Conservation (phyloP, 1,140 invertebrate species). For the Zaprionus nigranus region DNA sequence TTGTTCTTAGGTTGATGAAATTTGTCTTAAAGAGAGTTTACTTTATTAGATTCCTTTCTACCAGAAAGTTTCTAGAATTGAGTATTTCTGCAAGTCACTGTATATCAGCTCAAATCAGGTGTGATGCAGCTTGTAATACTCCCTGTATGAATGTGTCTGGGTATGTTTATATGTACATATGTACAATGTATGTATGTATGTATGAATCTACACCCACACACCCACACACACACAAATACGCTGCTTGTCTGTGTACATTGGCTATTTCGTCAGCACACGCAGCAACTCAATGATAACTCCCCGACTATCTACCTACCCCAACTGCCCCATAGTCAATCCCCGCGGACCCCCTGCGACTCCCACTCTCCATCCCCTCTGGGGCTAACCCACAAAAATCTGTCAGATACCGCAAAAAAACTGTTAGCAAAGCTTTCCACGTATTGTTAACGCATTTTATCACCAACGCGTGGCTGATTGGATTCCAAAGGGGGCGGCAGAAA, state of each 20-base stretch:
- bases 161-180: not conserved
- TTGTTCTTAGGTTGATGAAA: not conserved
- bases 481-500: conserved; percentile 38
- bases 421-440: conserved; percentile 80
- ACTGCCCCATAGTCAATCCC: not conserved
- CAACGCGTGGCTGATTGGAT: conserved; percentile 82
- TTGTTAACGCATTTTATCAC: conserved; percentile 82
- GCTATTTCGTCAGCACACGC: conserved; percentile 27
- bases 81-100: conserved; percentile 11
- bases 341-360: not conserved
- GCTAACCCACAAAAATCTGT: conserved; percentile 79
- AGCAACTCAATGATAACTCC: conserved; percentile 15
- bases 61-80: no score
- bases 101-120: conserved; percentile 39
- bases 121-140: conserved; percentile 51
- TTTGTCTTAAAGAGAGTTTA: not conserved
- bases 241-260: conserved; percentile 1
- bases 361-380: conserved; percentile 10
- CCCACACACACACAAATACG: conserved; percentile 14
- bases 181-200: not conserved
- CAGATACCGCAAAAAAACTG: conserved; percentile 77
- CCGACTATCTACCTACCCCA: conserved; percentile 12
- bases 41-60: not conserved
- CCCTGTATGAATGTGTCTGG: not conserved
- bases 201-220: not conserved